These are phyloP conservation scores for Palythoa caribaeorum DNA, from an alignment of 92 coral and sea anemone species.

Conservation along the genomic window DNA sequence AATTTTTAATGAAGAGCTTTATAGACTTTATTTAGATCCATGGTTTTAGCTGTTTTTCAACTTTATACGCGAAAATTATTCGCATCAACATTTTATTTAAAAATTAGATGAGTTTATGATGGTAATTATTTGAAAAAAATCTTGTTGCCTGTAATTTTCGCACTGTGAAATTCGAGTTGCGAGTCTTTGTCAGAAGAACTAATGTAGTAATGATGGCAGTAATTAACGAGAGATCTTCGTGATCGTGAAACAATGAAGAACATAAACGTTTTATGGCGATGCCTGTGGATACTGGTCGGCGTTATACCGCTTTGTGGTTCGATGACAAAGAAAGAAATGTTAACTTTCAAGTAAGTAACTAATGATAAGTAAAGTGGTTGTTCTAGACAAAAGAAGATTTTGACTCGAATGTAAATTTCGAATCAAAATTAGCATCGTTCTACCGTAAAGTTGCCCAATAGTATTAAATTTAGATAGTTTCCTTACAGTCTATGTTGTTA, in stretches of 20 bases:
- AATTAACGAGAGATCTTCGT: neutral
- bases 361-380: too few relatives aligned
- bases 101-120: neutral
- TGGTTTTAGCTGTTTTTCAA: neutral
- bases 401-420: too few relatives aligned
- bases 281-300: constrained; percentile 47
- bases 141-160: neutral
- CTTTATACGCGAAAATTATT: neutral
- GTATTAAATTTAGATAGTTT: too few relatives aligned
- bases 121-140: neutral
- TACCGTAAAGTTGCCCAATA: too few relatives aligned
- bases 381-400: too few relatives aligned
- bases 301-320: constrained; percentile 57
- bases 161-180: constrained; percentile 3
- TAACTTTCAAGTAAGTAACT: constrained; percentile 63
- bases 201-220: neutral
- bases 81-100: neutral
- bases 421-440: too few relatives aligned
- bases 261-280: constrained; percentile 39
- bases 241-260: constrained; percentile 38
- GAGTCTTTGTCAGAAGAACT: neutral
- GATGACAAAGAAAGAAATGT: constrained; percentile 83
- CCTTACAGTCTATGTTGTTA: too few relatives aligned
- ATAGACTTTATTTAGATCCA: neutral
- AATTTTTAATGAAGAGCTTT: too few relatives aligned